Evolutionary conservation across 2,797 vertebrate species (phyloP).

Genomic region (Caiman crocodilus): DNA sequence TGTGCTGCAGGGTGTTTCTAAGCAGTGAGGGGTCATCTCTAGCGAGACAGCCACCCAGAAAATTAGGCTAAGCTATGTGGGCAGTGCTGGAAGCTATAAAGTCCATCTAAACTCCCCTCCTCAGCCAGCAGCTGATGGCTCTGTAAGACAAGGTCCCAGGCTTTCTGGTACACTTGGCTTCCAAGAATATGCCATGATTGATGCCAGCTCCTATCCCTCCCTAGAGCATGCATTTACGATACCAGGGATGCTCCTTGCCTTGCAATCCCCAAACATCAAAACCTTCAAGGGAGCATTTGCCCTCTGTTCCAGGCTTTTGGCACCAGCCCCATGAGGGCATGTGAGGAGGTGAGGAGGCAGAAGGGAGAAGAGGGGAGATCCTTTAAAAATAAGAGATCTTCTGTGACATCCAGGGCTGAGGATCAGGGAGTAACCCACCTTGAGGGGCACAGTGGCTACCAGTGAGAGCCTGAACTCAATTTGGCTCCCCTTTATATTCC

Average conservation of each 20-base stretch:
- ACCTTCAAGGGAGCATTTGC: fast-evolving
- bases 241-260: neutral
- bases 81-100: fast-evolving
- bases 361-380: neutral
- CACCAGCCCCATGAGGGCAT: neutral
- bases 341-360: neutral
- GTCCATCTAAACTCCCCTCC: neutral
- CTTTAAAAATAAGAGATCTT: neutral
- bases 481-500: fast-evolving
- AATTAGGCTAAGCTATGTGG: neutral
- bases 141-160: neutral
- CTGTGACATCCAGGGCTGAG: neutral
- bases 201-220: neutral
- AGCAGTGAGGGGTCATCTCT: neutral
- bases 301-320: neutral
- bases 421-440: neutral
- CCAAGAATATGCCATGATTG: neutral
- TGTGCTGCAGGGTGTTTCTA: neutral
- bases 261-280: neutral
- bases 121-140: fast-evolving
- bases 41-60: neutral
- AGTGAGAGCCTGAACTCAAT: fast-evolving
- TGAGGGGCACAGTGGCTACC: neutral
- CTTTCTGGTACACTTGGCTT: neutral
- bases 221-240: neutral